phyloP scores from a whole-genome alignment of 2,888 invertebrate species.

The Sialis lutaria region DNA sequence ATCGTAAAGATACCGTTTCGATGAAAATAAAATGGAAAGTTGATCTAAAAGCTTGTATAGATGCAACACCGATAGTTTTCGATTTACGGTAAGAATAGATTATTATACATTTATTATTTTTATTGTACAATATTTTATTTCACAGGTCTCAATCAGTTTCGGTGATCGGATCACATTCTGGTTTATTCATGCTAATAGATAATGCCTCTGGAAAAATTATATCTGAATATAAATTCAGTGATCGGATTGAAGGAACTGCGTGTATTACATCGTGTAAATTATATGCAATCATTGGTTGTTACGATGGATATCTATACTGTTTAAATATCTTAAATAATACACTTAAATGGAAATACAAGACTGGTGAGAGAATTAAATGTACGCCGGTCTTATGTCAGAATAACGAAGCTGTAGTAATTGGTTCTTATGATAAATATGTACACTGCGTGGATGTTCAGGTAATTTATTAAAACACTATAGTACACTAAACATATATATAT shows the following conservation, averaged over 20 bases:
- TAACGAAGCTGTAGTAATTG: conserved; percentile 36
- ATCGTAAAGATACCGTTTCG: conserved; percentile 8
- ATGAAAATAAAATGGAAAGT: conserved; percentile 30
- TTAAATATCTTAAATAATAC: conserved; percentile 33
- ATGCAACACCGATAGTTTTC: conserved; percentile 51
- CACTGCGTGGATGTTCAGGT: conserved; percentile 40
- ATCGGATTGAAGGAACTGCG: conserved; percentile 49
- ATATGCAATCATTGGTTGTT: conserved; percentile 53
- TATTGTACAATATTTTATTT: neutral
- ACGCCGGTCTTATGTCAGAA: conserved; percentile 27
- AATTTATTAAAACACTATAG: conserved; percentile 12
- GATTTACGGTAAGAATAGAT: conserved; percentile 26
- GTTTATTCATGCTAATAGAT: conserved; percentile 42
- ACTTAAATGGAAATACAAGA: conserved; percentile 41
- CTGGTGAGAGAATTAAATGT: conserved; percentile 48
- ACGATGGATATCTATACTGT: conserved; percentile 56
- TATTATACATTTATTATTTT: neutral
- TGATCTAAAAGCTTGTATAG: conserved; percentile 64
- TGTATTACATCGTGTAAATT: conserved; percentile 23
- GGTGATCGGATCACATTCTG: conserved; percentile 58
- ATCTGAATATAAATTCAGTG: conserved; percentile 34
- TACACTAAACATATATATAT: no score
- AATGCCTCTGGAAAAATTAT: conserved; percentile 30
- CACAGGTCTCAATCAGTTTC: conserved; percentile 18
- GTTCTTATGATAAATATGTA: conserved; percentile 52